phyloP scores from a whole-genome alignment of 2,113 vertebrate genomes.

The Hemiscyllium ocellatum region DNA sequence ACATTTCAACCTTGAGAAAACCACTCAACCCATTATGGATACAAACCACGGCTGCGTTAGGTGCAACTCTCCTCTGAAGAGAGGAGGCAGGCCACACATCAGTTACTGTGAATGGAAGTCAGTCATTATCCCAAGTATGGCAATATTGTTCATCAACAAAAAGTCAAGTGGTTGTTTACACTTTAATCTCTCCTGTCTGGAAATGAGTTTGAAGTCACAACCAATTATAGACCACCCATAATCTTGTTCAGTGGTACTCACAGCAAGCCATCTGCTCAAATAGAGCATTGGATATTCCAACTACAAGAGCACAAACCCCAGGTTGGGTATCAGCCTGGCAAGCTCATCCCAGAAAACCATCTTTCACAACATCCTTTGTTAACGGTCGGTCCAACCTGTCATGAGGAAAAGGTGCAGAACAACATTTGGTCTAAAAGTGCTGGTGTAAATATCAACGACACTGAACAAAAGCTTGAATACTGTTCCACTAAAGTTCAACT shows the following conservation, averaged over 20 bases:
- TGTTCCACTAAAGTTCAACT: too few species aligned
- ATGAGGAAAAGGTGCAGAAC: not conserved
- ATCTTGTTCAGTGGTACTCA: not conserved
- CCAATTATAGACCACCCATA: not conserved
- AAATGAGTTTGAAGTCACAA: not conserved
- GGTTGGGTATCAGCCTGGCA: not conserved
- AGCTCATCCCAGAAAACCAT: not conserved
- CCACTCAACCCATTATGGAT: too few species aligned
- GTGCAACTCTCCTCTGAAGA: too few species aligned
- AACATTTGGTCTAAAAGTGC: too few species aligned
- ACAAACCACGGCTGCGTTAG: too few species aligned
- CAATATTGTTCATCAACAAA: not conserved
- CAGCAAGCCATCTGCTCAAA: not conserved
- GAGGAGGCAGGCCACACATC: not conserved
- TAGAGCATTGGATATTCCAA: not conserved
- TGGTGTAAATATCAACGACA: too few species aligned
- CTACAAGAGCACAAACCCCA: not conserved
- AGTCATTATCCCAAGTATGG: not conserved
- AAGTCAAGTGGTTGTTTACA: not conserved
- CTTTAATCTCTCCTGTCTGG: not conserved
- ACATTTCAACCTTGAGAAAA: too few species aligned
- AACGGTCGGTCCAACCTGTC: not conserved
- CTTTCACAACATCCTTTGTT: not conserved
- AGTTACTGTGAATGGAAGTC: not conserved
- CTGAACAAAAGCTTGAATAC: too few species aligned